Evolutionary conservation across 1,140 invertebrate genomes (phyloP).

Genomic region (Vanessa tameamea): DNA sequence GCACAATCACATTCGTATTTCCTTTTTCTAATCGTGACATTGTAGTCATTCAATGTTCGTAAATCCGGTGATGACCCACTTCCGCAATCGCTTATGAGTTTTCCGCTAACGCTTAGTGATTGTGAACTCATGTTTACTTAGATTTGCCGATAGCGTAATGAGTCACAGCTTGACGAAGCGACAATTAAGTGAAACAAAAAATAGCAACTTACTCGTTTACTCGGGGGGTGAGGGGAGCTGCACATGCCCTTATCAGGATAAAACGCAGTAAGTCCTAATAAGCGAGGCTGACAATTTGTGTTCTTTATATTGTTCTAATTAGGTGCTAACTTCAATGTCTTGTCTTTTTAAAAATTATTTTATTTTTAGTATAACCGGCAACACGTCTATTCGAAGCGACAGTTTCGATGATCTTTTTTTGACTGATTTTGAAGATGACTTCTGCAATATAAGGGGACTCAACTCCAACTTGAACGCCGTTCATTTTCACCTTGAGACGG

Average conservation of each 20-base stretch:
- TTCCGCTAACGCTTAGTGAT: slow-evolving; percentile 12
- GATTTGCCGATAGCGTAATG: slow-evolving; percentile 15
- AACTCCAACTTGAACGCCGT: no score
- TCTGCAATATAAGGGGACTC: no score
- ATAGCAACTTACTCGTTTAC: slow-evolving; percentile 24
- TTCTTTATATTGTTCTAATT: slow-evolving; percentile 21
- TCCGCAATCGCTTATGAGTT: slow-evolving; percentile 10
- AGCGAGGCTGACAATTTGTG: slow-evolving; percentile 16
- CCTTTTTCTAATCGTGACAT: slow-evolving; percentile 16
- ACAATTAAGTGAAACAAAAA: slow-evolving; percentile 20
- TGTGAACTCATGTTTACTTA: slow-evolving; percentile 18
- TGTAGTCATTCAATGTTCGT: slow-evolving; percentile 8
- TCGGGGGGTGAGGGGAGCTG: slow-evolving; percentile 9
- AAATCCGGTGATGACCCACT: slow-evolving; percentile 14
- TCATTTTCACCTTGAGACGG: no score
- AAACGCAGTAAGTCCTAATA: slow-evolving; percentile 13
- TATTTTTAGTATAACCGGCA: slow-evolving; percentile 22
- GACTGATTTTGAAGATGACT: no score
- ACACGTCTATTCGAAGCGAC: slow-evolving; percentile 24
- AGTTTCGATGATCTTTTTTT: no score
- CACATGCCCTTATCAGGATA: slow-evolving; percentile 20
- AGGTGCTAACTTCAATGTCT: slow-evolving; percentile 22
- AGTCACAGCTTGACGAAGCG: slow-evolving; percentile 20
- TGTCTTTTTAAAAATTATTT: slow-evolving; percentile 22
- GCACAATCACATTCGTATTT: slow-evolving; percentile 17